Base-by-base conservation (phyloP, 2,888 invertebrate genomes). In the Chironomus riparius region DNA sequence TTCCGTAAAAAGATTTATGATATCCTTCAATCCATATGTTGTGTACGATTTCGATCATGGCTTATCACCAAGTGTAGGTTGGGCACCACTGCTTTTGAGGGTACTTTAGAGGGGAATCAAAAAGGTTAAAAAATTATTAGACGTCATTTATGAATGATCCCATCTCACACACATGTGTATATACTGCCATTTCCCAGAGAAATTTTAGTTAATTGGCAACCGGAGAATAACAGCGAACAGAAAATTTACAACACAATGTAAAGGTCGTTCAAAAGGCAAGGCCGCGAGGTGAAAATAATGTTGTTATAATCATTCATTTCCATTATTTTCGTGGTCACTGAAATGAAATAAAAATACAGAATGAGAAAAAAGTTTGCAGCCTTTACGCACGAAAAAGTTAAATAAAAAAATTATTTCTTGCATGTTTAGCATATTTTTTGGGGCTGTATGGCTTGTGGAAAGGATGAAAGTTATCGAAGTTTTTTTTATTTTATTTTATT, bases 201-300 rank as follows among this genome's bases (percentile, higher is more conserved):
- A 18, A 56, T 15, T 18, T 56, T 15, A 56, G 56, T 56, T 56
- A 56, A 56, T 56, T 56, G 56, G 15, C 56, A 56, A 18, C 15
- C 5, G 15, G 56, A 18, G 15, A 56, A 6, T 2, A 56, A 15
- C 15, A 18, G 56, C 18, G 15, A 56, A 50, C 4, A 56, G 7
- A 56, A 56, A 56, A 56, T 56, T 56, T 56, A 56, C 18, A 56
- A 2, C 56, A 56, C 15, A 15, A 18, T 7, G 18, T 56, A 18
- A 56, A 56, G 56, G 56, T 56, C 56, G 13, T 56, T 56, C 56
- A 69, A 28, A 70, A 24, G 21, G 70, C 70, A 47, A 70, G 70
- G 70, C 15, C 56, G 15, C 22, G 18, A 70, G 70, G 70, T 70
- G 48, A 70, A 70, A 70, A 50, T 21, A 70, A 70, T 70, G 70